Conservation (phyloP, 2,888 invertebrate species). For the Phania funesta region DNA sequence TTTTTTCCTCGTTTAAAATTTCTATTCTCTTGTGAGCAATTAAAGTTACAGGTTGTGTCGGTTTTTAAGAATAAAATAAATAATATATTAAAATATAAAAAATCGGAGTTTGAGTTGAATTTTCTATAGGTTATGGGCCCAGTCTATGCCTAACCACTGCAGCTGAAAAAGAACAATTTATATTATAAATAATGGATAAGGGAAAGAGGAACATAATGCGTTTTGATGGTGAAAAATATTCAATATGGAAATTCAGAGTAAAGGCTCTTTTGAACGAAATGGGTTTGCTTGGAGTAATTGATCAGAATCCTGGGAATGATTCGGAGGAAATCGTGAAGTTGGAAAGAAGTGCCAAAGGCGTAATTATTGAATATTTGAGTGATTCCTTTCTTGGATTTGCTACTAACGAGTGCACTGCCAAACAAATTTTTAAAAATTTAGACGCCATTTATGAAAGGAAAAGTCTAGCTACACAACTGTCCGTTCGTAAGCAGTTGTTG, state of each 20-base stretch:
- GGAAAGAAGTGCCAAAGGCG: conserved; percentile 15
- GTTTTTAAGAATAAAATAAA: too few species aligned
- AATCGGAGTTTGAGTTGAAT: too few species aligned
- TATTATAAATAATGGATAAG: conserved; percentile 9
- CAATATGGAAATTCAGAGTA: conserved; percentile 61
- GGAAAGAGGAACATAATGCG: conserved; percentile 69
- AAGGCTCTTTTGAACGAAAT: conserved; percentile 42
- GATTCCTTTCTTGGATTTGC: conserved; percentile 51
- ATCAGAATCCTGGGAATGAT: not conserved
- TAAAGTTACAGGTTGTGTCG: too few species aligned
- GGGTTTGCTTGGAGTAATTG: conserved; percentile 7
- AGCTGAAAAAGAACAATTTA: not conserved
- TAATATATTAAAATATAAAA: too few species aligned
- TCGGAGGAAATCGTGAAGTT: not conserved
- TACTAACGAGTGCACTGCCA: conserved; percentile 52
- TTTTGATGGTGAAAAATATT: conserved; percentile 72
- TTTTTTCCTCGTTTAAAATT: too few species aligned
- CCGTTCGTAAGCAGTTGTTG: conserved; percentile 47
- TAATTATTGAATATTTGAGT: conserved; percentile 53
- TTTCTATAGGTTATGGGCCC: conserved; percentile 51
- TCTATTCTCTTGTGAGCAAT: too few species aligned
- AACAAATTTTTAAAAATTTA: conserved; percentile 56
- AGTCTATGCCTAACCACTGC: not conserved
- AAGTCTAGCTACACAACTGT: conserved; percentile 59
- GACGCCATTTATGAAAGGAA: conserved; percentile 55